phyloP scores from a whole-genome alignment of 1,140 invertebrate genomes.

The Drosophila kepulauana region DNA sequence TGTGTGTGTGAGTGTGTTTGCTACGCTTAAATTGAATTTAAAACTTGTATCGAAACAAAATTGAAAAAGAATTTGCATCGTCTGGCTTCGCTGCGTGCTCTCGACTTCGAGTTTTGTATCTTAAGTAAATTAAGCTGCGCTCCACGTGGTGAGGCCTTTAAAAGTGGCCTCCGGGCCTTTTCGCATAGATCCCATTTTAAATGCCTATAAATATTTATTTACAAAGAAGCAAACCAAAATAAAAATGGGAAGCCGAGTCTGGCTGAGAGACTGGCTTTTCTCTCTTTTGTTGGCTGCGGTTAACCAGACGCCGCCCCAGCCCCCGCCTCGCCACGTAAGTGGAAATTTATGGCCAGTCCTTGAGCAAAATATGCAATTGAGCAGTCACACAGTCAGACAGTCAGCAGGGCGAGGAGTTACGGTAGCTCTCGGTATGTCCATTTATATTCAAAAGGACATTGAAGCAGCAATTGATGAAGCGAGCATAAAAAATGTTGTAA shows the following conservation, averaged over 20 bases:
- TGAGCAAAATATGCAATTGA: conserved; percentile 57
- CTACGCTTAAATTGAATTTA: conserved; percentile 73
- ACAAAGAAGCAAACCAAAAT: conserved; percentile 17
- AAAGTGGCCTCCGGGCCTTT: not conserved
- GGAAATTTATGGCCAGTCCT: conserved; percentile 55
- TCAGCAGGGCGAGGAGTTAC: not conserved
- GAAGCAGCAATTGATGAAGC: conserved; percentile 56
- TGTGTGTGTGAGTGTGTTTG: conserved; percentile 7
- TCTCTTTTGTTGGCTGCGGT: conserved; percentile 29
- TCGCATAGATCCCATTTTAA: conserved; percentile 63
- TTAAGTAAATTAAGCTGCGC: conserved; percentile 71
- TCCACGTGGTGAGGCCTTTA: conserved; percentile 20
- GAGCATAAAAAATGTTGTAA: conserved; percentile 45
- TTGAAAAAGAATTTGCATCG: conserved; percentile 73
- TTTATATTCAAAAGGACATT: conserved; percentile 59
- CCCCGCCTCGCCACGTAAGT: conserved; percentile 30
- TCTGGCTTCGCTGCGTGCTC: not conserved
- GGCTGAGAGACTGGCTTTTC: conserved; percentile 1
- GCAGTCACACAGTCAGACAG: conserved; percentile 15
- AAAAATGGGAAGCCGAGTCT: conserved; percentile 2
- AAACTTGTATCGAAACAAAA: conserved; percentile 75
- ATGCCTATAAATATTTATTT: conserved; percentile 78
- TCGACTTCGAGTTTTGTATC: conserved; percentile 46
- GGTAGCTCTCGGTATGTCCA: conserved; percentile 26
- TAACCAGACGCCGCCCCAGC: conserved; percentile 31